Evolutionary conservation across 2,797 vertebrate species (phyloP).

Genomic region (Cottoperca gobio): DNA sequence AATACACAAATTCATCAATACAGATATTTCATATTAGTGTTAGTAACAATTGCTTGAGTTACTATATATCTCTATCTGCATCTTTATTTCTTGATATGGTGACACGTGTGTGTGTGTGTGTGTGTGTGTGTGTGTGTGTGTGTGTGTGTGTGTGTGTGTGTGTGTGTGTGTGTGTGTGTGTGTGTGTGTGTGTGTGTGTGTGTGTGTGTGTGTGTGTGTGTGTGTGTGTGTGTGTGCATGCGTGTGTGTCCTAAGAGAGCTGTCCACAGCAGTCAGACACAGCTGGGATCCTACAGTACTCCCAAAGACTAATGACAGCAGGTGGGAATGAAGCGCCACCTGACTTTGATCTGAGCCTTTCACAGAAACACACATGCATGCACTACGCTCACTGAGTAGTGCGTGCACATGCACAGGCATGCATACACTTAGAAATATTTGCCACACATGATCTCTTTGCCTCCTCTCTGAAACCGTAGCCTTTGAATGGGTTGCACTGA

Average conservation of each 20-base stretch:
- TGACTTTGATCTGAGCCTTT: slow-evolving; percentile 73
- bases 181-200: neutral
- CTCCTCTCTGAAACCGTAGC: slow-evolving; percentile 59
- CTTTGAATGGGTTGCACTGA: slow-evolving; percentile 63
- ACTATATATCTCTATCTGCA: neutral
- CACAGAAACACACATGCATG: slow-evolving; percentile 22
- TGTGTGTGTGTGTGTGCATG: neutral
- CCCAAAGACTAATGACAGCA: slow-evolving; percentile 81
- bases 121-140: neutral
- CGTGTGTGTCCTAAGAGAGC: slow-evolving; percentile 11
- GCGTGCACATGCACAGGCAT: slow-evolving; percentile 14
- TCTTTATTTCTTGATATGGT: slow-evolving; percentile 2
- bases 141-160: neutral
- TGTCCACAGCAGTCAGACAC: slow-evolving; percentile 48
- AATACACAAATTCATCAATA: neutral
- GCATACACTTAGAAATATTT: slow-evolving; percentile 31
- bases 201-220: neutral
- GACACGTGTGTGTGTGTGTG: neutral
- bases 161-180: neutral
- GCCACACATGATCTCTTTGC: slow-evolving; percentile 30
- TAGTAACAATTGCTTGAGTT: neutral
- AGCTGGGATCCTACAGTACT: slow-evolving; percentile 61
- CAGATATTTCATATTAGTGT: no score
- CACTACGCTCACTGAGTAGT: slow-evolving; percentile 28
- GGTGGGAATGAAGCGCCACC: slow-evolving; percentile 72